A percentile compares a stretch with the other conserved stretches of the same genome.
phyloP scores from a whole-genome alignment of 2,888 invertebrate species.

The Bombylius major region DNA sequence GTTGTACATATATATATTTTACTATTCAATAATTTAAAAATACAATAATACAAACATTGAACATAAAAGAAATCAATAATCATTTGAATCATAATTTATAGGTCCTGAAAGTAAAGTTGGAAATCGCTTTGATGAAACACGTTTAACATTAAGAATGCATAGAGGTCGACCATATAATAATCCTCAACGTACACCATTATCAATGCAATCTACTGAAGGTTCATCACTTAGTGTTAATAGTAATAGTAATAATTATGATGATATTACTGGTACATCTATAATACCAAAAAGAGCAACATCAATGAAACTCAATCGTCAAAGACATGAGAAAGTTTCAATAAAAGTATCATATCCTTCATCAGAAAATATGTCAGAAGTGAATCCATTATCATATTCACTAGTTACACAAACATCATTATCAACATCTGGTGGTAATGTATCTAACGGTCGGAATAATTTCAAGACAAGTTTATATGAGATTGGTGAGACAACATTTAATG shows the following conservation, averaged over 20 bases:
- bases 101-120: constrained; percentile 49
- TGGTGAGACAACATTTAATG: constrained; percentile 31
- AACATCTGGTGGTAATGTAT: not conserved
- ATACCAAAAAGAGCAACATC: constrained; percentile 38
- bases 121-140: constrained; percentile 71
- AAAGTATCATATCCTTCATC: constrained; percentile 73
- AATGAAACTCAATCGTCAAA: constrained; percentile 40
- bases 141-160: constrained; percentile 80
- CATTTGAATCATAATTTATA: constrained; percentile 35
- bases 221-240: constrained; percentile 51
- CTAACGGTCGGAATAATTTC: constrained; percentile 26
- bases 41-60: too few species aligned
- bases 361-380: constrained; percentile 44
- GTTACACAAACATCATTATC: constrained; percentile 14
- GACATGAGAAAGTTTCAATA: constrained; percentile 68
- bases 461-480: constrained; percentile 32
- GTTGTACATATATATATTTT: too few species aligned
- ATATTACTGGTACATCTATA: constrained; percentile 28
- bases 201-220: constrained; percentile 46
- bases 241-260: constrained; percentile 20
- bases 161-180: constrained; percentile 54
- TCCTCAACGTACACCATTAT: constrained; percentile 39
- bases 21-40: too few species aligned
- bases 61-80: too few species aligned
- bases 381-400: constrained; percentile 26